These are phyloP conservation scores for Parauchenoglanis punctatus DNA, from an alignment of 2,797 vertebrate genomes.

Conservation along the genomic window DNA sequence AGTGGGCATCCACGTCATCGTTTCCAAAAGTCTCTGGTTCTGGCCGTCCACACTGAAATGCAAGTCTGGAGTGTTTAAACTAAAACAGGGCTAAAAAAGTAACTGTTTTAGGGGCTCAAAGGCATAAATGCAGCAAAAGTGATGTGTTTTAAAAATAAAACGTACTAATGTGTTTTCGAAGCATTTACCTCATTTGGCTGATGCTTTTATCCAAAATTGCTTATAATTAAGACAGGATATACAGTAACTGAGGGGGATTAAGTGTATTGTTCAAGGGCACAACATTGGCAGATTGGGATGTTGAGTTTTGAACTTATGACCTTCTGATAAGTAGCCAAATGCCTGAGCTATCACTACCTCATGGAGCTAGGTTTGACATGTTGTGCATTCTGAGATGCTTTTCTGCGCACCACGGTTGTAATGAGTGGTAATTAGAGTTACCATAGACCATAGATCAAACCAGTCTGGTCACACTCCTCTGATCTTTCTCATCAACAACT, in stretches of 20 bases:
- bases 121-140: too few relatives aligned
- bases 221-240: neutral
- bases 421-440: neutral
- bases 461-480: neutral
- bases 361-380: neutral
- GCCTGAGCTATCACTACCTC: neutral
- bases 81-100: too few relatives aligned
- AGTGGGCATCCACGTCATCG: too few relatives aligned
- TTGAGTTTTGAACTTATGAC: neutral
- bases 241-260: neutral
- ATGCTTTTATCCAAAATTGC: neutral
- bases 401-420: neutral
- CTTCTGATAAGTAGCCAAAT: neutral
- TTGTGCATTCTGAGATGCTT: neutral
- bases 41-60: too few relatives aligned
- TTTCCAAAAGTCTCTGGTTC: too few relatives aligned
- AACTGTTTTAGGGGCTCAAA: too few relatives aligned
- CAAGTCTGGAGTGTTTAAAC: too few relatives aligned
- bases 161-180: neutral
- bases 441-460: neutral
- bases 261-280: neutral
- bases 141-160: too few relatives aligned
- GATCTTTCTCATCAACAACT: neutral
- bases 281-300: neutral
- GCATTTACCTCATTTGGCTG: neutral